phyloP scores from a whole-genome alignment of 2,888 invertebrate species.

The Lasioglossum vierecki region DNA sequence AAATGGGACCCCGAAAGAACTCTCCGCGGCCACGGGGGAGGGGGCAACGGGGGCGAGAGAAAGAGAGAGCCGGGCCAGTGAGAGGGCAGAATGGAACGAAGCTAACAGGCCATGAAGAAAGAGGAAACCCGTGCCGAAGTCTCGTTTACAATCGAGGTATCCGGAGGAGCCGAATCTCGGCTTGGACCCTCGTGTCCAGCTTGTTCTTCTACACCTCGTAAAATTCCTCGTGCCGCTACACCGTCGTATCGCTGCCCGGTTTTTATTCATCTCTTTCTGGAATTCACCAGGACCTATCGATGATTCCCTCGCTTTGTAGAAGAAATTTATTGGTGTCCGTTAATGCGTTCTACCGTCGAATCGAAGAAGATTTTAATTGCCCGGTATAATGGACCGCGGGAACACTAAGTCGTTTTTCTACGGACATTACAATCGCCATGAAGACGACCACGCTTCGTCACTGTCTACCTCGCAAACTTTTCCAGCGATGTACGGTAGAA shows the following conservation, averaged over 20 bases:
- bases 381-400: not conserved
- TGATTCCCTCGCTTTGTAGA: not conserved
- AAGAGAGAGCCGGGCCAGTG: constrained; percentile 26
- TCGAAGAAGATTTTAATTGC: constrained; percentile 9
- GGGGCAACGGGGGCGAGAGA: constrained; percentile 18
- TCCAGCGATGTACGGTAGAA: not conserved
- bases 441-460: not conserved
- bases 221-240: constrained; percentile 39
- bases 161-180: constrained; percentile 41
- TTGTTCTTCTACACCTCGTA: constrained; percentile 58
- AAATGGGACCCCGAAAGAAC: constrained; percentile 57
- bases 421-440: not conserved
- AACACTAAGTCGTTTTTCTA: not conserved
- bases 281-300: not conserved
- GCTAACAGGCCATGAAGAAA: constrained; percentile 62
- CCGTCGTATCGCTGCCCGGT: constrained; percentile 1
- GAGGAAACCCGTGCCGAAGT: constrained; percentile 56
- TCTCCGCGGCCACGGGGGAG: not conserved
- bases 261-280: constrained; percentile 4
- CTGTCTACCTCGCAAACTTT: not conserved
- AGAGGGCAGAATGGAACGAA: constrained; percentile 57
- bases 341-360: not conserved
- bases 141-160: constrained; percentile 66
- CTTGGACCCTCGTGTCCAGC: constrained; percentile 17
- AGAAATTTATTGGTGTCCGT: constrained; percentile 14